These are phyloP conservation scores for Capreolus pygargus DNA, from an alignment of 2,113 vertebrate species.

Conservation along the genomic window DNA sequence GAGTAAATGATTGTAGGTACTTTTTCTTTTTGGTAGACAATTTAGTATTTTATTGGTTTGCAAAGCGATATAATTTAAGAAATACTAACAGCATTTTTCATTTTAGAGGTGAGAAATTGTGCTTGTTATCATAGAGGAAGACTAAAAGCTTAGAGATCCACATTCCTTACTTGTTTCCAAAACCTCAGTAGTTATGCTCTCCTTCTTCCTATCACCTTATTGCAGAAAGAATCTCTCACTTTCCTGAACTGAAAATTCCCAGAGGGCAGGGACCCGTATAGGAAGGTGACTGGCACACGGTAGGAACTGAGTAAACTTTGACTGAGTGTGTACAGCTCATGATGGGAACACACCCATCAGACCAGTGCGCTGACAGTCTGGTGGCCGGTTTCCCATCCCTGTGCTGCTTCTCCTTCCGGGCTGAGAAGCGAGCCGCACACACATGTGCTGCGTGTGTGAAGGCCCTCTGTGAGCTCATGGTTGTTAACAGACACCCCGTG, in stretches of 20 bases:
- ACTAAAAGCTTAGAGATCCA: not conserved
- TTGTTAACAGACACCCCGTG: not conserved
- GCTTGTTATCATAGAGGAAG: not conserved
- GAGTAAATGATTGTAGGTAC: not conserved
- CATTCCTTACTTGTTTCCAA: not conserved
- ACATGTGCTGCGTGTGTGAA: not conserved
- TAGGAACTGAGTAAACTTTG: not conserved
- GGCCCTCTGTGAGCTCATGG: not conserved
- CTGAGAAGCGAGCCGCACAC: not conserved
- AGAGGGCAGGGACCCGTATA: not conserved
- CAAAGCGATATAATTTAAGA: not conserved
- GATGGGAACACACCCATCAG: not conserved
- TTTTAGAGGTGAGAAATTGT: not conserved
- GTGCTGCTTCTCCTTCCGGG: not conserved
- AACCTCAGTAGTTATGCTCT: not conserved
- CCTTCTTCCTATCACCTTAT: not conserved
- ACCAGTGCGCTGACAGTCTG: accelerated
- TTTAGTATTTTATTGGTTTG: not conserved
- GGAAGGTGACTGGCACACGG: not conserved
- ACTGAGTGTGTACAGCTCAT: not conserved
- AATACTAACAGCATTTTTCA: not conserved
- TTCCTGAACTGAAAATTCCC: not conserved
- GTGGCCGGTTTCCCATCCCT: not conserved
- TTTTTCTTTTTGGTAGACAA: not conserved
- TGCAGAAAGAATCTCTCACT: not conserved